Conservation (phyloP, 1,140 invertebrate species). For the Solenopsis invicta region DNA sequence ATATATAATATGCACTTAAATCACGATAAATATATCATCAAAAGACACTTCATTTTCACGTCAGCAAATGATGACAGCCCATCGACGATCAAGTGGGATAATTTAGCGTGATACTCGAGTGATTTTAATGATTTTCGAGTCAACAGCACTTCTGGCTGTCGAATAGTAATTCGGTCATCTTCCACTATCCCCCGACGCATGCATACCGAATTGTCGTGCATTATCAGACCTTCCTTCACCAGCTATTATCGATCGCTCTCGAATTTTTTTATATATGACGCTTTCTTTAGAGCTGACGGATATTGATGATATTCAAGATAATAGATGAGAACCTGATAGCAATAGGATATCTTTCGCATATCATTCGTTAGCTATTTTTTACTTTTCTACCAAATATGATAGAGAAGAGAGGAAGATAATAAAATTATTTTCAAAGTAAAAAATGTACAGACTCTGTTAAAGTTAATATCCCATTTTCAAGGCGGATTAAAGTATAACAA, state of each 20-base stretch:
- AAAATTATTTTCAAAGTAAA: background rate
- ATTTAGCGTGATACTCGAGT: slow-evolving; percentile 55
- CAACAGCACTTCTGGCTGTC: slow-evolving; percentile 55
- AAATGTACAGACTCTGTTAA: background rate
- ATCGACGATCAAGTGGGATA: slow-evolving; percentile 56
- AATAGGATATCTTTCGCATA: slow-evolving; percentile 32
- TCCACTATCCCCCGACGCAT: background rate
- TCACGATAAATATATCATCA: slow-evolving; percentile 39
- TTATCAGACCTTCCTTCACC: background rate
- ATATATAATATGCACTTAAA: slow-evolving; percentile 19
- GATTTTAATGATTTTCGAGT: slow-evolving; percentile 69
- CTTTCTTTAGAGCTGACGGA: slow-evolving; percentile 23
- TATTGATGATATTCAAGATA: slow-evolving; percentile 48
- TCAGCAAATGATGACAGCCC: slow-evolving; percentile 49
- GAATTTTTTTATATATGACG: slow-evolving; percentile 3
- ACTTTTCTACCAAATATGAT: background rate
- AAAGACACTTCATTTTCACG: slow-evolving; percentile 31
- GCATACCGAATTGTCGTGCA: slow-evolving; percentile 42
- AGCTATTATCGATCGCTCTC: slow-evolving; percentile 12
- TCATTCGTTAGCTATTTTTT: slow-evolving; percentile 37
- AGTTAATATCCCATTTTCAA: slow-evolving; percentile 10
- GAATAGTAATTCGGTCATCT: slow-evolving; percentile 47
- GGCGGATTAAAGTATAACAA: slow-evolving; percentile 28
- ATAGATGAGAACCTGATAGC: slow-evolving; percentile 39
- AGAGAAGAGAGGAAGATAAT: background rate